Percentiles rank a stretch among this genome's conserved stretches.
Evolutionary conservation across 2,797 vertebrate genomes (phyloP).

Genomic region (Phataginus tetradactyla): DNA sequence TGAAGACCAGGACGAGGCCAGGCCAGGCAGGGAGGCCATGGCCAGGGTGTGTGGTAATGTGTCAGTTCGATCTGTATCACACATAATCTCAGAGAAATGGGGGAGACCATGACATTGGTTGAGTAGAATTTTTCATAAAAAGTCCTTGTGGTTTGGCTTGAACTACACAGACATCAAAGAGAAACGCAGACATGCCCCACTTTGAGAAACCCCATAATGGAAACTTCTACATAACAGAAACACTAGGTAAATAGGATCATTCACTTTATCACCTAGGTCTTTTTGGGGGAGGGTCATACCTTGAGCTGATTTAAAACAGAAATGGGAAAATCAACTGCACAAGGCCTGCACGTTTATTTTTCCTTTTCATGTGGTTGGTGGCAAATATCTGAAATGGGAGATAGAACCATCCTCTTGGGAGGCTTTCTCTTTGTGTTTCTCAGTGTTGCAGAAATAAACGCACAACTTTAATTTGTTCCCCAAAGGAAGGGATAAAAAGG

Average conservation of each 20-base stretch:
- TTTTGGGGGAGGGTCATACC: not conserved
- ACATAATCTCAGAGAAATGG: not conserved
- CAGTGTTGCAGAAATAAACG: slow-evolving; percentile 65
- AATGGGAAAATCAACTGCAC: not conserved
- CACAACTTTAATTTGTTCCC: slow-evolving; percentile 68
- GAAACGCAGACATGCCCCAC: not conserved
- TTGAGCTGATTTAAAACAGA: slow-evolving; percentile 40
- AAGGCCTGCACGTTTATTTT: slow-evolving; percentile 18
- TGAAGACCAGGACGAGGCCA: not conserved
- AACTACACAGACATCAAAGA: not conserved
- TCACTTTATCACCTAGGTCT: not conserved
- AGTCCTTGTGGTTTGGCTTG: not conserved
- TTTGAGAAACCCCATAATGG: not conserved
- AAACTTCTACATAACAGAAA: not conserved
- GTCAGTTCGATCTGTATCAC: not conserved
- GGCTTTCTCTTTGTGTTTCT: slow-evolving; percentile 53
- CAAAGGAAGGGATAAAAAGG: slow-evolving; percentile 52
- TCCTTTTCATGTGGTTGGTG: slow-evolving; percentile 62
- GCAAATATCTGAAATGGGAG: slow-evolving; percentile 42
- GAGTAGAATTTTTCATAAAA: not conserved
- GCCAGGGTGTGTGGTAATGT: not conserved
- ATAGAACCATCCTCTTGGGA: slow-evolving; percentile 15
- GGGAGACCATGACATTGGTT: not conserved
- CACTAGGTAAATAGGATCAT: not conserved
- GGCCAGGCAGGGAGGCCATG: not conserved